Evolutionary conservation across 2,888 invertebrate species (phyloP), one percentile per base, ranked within the genome.

Genomic region (Epirrhoe alternata): DNA sequence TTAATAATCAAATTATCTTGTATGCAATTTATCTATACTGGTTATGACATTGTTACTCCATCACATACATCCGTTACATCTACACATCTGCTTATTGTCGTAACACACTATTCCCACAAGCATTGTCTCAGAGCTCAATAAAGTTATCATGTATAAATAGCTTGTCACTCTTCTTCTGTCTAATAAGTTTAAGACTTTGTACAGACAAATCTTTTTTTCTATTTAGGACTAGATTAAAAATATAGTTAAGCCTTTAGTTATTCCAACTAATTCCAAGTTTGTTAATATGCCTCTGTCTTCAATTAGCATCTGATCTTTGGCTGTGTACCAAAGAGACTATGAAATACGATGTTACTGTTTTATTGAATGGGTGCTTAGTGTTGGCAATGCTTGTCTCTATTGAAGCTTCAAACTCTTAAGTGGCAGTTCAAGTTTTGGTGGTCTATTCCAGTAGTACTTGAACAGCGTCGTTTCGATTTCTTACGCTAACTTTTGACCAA

Each of bases 71-170:
- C 24, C 1, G 12, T 12, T 42, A 12, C 38, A 45, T 35, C 50
- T 50, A 6, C 50, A 50, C 35, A 38, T 47, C 49, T 16, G 58
- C 8, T 47, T 51, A 51, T 56, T 62, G 50, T 30, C 33, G 7
- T 4, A 2, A 42, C 49, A 51, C 6, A 35, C 42, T 54, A 50
- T 54, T 54, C 50, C 24, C 35, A 10, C 38, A 58, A 56, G 55
- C 50, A 60, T 64, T 52, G 60, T 59, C 38, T 49, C 51, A 53
- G 56, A 17, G 64, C 56, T 47, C 59, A 57, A 68, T 71, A 64
- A 69, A 64, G 56, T 35, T 1, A 33, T 55, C 56, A 33, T 69
- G 67, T 65, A 56, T 64, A 10, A 52, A 56, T 64, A 51, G 35
- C 45, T 60, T 42, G 42, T 49, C 31, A 7, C 61, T 55, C 38